Evolutionary conservation across 2,797 vertebrate species (phyloP), one percentile per base, ranked within the genome.

Genomic region (Crenuchus spilurus): DNA sequence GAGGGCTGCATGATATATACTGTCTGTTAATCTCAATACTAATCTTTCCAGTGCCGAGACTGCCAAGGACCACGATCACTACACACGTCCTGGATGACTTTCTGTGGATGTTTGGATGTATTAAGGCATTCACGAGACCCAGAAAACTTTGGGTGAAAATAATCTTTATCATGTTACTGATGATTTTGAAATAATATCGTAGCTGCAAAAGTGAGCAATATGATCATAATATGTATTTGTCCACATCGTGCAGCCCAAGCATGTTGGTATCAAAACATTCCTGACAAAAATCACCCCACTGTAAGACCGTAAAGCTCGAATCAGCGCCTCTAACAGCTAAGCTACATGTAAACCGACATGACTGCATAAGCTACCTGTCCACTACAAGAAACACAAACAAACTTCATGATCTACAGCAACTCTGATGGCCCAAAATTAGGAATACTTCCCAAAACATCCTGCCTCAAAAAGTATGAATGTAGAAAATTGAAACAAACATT

Each of bases 301-400:
- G 1, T 3, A 52, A 14, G 1, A 11, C 8, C 20, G 2, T 22
- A 20, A 22, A 30, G 11, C 51, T 54, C 24, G 24, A 54, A n/a
- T 14, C 33, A 61, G 57, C 18, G 14, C 5, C 51, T 35, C 18
- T 3, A n/a, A 61, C 35, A 18, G 31, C 31, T 13, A 10, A 35
- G n/a, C n/a, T 58, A 58, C 54, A 33, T 57, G 28, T 55, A 33
- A 57, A 57, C 54, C 26, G 35, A 33, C 30, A 58, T 28, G 6
- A 57, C 28, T 52, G 49, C 49, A 33, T 31, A 4, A 33, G 31
- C n/a, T 22, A 35, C 55, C 33, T 18, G 33, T 11, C 30, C 55
- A 37, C 55, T 35, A 35, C 16, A 20, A 35, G 33, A 22, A 58
- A 61, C 33, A 24, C 11, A 13, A 26, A 24, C 11, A 13, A 26